These are phyloP conservation scores for Microctenopoma steveboyesi DNA, from an alignment of 2,797 vertebrate genomes.

Conservation along the genomic window DNA sequence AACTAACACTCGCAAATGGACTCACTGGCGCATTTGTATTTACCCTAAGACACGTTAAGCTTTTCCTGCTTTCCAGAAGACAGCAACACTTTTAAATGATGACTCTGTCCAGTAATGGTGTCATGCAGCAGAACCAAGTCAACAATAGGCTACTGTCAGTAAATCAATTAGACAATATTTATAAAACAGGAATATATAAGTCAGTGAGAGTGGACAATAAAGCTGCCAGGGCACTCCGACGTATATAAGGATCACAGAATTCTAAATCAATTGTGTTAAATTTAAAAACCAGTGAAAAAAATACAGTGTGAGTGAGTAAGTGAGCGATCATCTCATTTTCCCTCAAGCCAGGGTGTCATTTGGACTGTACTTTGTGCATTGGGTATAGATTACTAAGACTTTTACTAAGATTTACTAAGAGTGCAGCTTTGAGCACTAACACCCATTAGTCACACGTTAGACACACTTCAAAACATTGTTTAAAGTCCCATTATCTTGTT, in stretches of 20 bases:
- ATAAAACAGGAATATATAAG: neutral
- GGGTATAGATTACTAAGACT: slow-evolving; percentile 24
- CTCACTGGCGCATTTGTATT: neutral
- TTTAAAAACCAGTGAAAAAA: slow-evolving; percentile 55
- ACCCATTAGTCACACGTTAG: slow-evolving; percentile 32
- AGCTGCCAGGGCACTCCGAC: slow-evolving; percentile 40
- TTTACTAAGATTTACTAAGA: slow-evolving; percentile 11
- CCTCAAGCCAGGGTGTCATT: slow-evolving; percentile 64
- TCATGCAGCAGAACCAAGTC: neutral
- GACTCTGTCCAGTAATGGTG: neutral
- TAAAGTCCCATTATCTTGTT: slow-evolving; percentile 4
- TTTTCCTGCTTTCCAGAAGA: neutral
- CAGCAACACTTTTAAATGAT: neutral
- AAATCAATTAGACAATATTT: neutral
- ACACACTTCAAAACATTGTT: slow-evolving; percentile 13
- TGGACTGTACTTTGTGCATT: slow-evolving; percentile 42
- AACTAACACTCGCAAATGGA: neutral
- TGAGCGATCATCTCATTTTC: slow-evolving; percentile 38
- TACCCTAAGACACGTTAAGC: neutral
- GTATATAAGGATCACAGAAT: slow-evolving; percentile 46
- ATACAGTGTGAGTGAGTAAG: slow-evolving; percentile 38
- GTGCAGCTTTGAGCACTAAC: slow-evolving; percentile 31
- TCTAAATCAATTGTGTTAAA: slow-evolving; percentile 66
- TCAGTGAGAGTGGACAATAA: neutral
- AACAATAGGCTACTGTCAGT: neutral